Percentiles rank a stretch among this genome's conserved stretches.
phyloP scores from a whole-genome alignment of 2,113 vertebrate species.

The Callaeas wilsoni region DNA sequence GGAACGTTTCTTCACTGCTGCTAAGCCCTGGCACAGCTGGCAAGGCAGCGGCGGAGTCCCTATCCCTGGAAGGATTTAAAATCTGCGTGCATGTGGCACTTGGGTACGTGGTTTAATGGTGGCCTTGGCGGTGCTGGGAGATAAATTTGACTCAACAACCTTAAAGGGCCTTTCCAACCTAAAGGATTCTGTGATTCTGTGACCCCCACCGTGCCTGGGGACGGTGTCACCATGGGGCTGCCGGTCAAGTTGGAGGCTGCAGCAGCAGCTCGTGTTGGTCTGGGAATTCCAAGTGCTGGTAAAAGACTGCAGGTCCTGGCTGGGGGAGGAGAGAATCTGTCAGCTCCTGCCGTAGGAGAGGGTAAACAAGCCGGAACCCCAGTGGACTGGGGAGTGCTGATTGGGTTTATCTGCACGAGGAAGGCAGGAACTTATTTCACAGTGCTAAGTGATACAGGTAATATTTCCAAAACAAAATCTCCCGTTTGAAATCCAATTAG shows the following conservation, averaged over 20 bases:
- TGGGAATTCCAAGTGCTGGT: background rate
- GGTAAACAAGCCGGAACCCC: background rate
- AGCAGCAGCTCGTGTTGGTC: background rate
- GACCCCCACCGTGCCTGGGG: background rate
- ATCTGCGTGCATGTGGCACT: background rate
- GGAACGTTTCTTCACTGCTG: too few species aligned
- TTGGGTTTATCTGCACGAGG: slow-evolving; percentile 14
- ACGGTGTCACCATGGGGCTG: fast-evolving
- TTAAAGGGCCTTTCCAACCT: background rate
- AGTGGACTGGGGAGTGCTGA: background rate
- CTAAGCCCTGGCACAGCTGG: background rate
- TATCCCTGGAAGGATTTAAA: background rate
- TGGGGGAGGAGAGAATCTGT: background rate
- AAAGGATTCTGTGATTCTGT: background rate
- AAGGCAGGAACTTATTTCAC: slow-evolving; percentile 28
- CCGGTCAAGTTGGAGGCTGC: background rate
- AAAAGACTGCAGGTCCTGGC: background rate
- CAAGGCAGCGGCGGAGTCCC: background rate
- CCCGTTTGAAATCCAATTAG: slow-evolving; percentile 60
- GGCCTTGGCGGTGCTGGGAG: background rate
- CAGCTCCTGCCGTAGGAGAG: background rate
- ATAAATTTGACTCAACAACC: background rate
- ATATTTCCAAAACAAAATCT: slow-evolving; percentile 63
- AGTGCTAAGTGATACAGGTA: slow-evolving; percentile 43
- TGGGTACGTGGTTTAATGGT: background rate